Evolutionary conservation across 2,113 vertebrate species (phyloP).

Genomic region (Aspiorhynchus laticeps): DNA sequence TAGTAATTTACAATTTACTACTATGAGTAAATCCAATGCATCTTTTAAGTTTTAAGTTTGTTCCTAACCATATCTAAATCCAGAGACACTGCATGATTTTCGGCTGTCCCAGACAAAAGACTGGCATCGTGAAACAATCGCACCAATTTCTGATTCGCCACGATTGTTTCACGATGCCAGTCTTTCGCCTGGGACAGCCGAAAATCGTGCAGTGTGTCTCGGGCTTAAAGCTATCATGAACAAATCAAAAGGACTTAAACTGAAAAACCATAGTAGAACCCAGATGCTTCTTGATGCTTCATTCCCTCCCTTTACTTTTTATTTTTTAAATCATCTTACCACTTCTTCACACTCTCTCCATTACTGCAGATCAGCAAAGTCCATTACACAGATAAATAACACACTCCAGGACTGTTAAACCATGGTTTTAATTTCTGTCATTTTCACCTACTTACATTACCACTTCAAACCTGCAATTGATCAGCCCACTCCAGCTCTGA

Average conservation of each 20-base stretch:
- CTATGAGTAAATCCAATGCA: too few relatives aligned
- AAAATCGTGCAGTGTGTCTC: too few relatives aligned
- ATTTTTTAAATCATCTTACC: background rate
- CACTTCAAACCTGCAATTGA: conserved; percentile 53
- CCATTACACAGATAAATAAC: conserved; percentile 85
- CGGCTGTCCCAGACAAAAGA: too few relatives aligned
- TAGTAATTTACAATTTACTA: too few relatives aligned
- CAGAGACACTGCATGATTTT: too few relatives aligned
- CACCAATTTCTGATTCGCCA: too few relatives aligned
- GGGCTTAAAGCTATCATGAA: background rate
- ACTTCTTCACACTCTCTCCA: conserved; percentile 8
- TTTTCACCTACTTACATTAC: conserved; percentile 76
- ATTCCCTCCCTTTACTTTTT: background rate
- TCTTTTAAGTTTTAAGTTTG: too few relatives aligned
- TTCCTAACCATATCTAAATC: background rate
- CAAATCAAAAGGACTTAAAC: background rate
- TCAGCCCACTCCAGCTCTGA: conserved; percentile 13
- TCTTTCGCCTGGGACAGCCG: too few relatives aligned
- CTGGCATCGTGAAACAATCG: too few relatives aligned
- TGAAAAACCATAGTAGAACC: too few relatives aligned
- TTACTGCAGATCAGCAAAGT: conserved; percentile 79
- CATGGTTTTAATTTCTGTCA: conserved; percentile 75
- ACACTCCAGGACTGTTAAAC: conserved; percentile 81
- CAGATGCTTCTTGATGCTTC: background rate
- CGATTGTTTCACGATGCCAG: too few relatives aligned